Percentiles rank a stretch among this genome's conserved stretches.
Conservation (phyloP, 2,113 vertebrate genomes). For the Hippocampus comes region DNA sequence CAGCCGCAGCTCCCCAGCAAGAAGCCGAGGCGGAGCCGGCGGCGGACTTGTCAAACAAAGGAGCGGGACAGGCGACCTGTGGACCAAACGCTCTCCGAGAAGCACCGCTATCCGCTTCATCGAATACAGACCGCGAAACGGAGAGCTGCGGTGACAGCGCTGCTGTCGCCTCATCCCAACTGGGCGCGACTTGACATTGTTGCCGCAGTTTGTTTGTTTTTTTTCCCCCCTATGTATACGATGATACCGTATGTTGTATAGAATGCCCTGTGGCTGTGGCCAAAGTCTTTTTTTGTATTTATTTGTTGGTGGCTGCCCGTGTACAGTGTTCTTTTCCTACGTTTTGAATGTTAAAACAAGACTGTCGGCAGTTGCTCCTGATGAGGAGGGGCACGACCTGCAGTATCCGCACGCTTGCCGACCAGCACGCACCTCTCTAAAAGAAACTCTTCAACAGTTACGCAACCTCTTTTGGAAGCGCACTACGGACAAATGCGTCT, state of each 20-base stretch:
- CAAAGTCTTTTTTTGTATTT: slow-evolving; percentile 30
- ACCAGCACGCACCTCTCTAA: no score
- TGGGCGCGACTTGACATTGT: slow-evolving; percentile 8
- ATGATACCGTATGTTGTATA: slow-evolving; percentile 17
- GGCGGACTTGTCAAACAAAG: slow-evolving; percentile 80
- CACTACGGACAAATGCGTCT: slow-evolving; percentile 47
- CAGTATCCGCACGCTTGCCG: not conserved
- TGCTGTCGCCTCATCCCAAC: slow-evolving; percentile 79
- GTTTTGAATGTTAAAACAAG: slow-evolving; percentile 29
- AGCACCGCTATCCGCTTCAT: slow-evolving; percentile 63
- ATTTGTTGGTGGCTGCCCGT: slow-evolving; percentile 24
- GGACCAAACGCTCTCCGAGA: slow-evolving; percentile 76
- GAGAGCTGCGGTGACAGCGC: slow-evolving; percentile 84
- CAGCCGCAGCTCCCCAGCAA: slow-evolving; percentile 92
- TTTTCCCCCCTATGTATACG: slow-evolving; percentile 27
- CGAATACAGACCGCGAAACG: slow-evolving; percentile 80
- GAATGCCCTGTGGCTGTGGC: slow-evolving; percentile 23
- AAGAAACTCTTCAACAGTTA: no score
- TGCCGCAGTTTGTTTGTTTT: not conserved
- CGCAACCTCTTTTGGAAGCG: slow-evolving; percentile 16
- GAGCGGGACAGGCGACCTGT: slow-evolving; percentile 70
- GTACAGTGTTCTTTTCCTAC: slow-evolving; percentile 11
- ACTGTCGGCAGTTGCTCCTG: slow-evolving; percentile 3
- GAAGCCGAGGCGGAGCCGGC: slow-evolving; percentile 84
- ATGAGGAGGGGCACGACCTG: slow-evolving; percentile 6